Base-by-base conservation (phyloP, 2,113 vertebrate genomes). In the Ictalurus furcatus region DNA sequence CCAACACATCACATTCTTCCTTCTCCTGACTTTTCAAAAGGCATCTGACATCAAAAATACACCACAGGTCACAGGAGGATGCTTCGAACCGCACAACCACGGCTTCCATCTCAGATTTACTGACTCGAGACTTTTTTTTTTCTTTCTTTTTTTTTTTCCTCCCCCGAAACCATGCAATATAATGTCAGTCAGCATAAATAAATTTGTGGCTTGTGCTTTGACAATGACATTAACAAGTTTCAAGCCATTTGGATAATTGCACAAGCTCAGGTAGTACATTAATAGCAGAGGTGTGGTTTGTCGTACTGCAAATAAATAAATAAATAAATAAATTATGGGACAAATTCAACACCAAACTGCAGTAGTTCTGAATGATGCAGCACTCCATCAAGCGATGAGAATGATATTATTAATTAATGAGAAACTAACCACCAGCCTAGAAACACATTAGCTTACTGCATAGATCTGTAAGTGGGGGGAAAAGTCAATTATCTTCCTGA, bases 121-220 rank as follows among this genome's bases (percentile, higher is more conserved):
- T 87, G 86, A 87, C 61, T 65, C 48, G 4, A 87, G 74, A 80
- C n/a, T n/a, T 67, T 85, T 48, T 84, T 44, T 84, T 78, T 30
- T n/a, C n/a, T n/a, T 52, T 1, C 2, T 63, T 2, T n/a, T n/a
- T 13, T 4, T 8, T 12, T 48, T 48, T 7, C 44, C 6, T 7
- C 6, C 6, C 6, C 40, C 40, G 3, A 48, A 48, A 78, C 3
- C 17, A 13, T n/a, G 40, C 13, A 23, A 71, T 40, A 58, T 82
- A 69, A 71, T 5, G n/a, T 25, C 21, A 65, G 58, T 80, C 25
- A 63, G 23, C 40, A 87, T 34, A 21, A 44, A 63, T 40, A 63
- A 44, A 28, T 79, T 21, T 30, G 37, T 3, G 16, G 23, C 52
- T 52, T 17, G 23, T 44, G 2, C 7, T 34, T 4, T 28, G 65